Percentiles rank a stretch among this genome's conserved stretches.
phyloP scores from a whole-genome alignment of 2,113 vertebrate genomes.

The Herpetotheres cachinnans region DNA sequence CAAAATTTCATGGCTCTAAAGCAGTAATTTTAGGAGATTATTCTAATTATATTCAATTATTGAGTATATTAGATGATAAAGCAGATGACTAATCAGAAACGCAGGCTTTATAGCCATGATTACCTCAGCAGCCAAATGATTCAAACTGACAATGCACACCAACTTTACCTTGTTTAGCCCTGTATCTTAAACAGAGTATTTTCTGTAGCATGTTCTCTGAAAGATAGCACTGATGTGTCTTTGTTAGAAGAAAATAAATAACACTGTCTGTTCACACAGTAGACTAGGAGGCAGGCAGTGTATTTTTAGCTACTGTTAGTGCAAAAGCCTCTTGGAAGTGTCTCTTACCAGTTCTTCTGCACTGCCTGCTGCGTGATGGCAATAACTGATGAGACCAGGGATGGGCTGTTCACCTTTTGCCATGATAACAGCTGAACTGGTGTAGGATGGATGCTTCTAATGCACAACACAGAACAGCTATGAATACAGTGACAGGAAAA shows the following conservation, averaged over 20 bases:
- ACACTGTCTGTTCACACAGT: conserved; percentile 13
- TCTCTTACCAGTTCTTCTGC: conserved; percentile 82
- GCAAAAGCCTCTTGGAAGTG: conserved; percentile 66
- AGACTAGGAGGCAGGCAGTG: conserved; percentile 46
- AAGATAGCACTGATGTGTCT: neutral
- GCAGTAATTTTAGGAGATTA: conserved; percentile 5
- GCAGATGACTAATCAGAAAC: neutral
- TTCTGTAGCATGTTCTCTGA: neutral
- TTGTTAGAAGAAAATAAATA: conserved; percentile 47
- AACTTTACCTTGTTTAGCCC: conserved; percentile 21
- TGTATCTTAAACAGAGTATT: neutral
- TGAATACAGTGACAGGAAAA: conserved; percentile 75
- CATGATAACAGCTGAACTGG: conserved; percentile 90
- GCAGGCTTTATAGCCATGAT: neutral
- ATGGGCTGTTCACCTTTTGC: conserved; percentile 88
- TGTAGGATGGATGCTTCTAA: conserved; percentile 88
- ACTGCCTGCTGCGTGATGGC: conserved; percentile 87
- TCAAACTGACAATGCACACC: neutral
- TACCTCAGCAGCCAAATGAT: conserved; percentile 15
- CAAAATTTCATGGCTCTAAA: conserved; percentile 11
- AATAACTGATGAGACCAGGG: conserved; percentile 84
- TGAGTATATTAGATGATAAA: conserved; percentile 14
- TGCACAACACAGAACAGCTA: conserved; percentile 83
- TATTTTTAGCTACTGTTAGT: conserved; percentile 60
- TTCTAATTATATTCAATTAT: conserved; percentile 32